phyloP scores from a whole-genome alignment of 2,113 vertebrate species.

The Corvus cornix region DNA sequence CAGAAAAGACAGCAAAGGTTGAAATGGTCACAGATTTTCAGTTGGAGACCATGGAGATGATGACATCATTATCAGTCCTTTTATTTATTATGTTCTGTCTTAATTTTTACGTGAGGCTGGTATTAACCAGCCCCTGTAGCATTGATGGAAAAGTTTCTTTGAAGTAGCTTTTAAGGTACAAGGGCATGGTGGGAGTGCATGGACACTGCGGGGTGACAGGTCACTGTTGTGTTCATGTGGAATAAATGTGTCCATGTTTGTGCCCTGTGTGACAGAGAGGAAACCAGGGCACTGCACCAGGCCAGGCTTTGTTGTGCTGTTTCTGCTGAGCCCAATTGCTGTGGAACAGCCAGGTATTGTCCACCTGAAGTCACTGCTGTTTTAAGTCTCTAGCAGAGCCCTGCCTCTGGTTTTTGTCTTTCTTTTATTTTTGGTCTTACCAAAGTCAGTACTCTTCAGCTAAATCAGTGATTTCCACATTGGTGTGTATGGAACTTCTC shows the following conservation, averaged over 20 bases:
- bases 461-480: not conserved
- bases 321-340: not conserved
- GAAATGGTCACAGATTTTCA: not conserved
- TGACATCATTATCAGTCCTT: not conserved
- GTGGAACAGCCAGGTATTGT: not conserved
- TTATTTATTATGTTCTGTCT: not conserved
- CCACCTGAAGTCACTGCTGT: not conserved
- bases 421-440: not conserved
- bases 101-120: not conserved
- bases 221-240: fast-evolving
- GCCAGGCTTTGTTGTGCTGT: not conserved
- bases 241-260: not conserved
- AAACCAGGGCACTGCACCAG: not conserved
- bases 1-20: not conserved
- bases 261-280: not conserved
- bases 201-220: not conserved
- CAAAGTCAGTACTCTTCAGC: not conserved
- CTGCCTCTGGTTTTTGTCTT: not conserved
- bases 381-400: not conserved
- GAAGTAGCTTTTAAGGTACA: not conserved
- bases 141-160: not conserved
- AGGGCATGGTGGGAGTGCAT: not conserved
- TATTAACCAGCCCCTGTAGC: not conserved
- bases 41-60: not conserved
- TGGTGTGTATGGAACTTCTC: not conserved